Conservation (phyloP, 2,113 vertebrate genomes). For the Elanus axillaris region DNA sequence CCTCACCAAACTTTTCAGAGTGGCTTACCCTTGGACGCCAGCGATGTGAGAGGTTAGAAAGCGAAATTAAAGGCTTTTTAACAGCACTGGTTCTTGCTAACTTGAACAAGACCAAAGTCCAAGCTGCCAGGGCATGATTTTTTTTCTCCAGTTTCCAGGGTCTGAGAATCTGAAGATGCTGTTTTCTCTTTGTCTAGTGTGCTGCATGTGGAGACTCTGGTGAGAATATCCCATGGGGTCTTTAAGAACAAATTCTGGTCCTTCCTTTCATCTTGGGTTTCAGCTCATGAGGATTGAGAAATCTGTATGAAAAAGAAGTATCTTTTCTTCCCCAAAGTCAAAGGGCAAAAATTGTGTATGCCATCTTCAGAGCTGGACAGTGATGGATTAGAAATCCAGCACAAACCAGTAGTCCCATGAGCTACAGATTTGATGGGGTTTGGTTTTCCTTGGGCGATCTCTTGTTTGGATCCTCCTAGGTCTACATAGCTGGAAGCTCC, state of each 20-base stretch:
- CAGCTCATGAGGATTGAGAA: not conserved
- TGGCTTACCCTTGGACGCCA: not conserved
- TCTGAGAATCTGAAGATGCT: not conserved
- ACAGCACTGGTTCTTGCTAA: not conserved
- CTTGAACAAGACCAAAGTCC: not conserved
- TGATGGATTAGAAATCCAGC: not conserved
- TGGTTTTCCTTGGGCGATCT: not conserved
- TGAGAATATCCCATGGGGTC: not conserved
- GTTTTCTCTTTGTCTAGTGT: not conserved
- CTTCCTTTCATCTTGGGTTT: not conserved
- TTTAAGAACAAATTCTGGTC: not conserved
- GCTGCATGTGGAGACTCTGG: not conserved
- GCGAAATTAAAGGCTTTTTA: not conserved
- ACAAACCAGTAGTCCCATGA: not conserved
- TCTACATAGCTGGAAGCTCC: not conserved
- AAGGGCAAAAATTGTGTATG: not conserved
- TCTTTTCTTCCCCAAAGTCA: not conserved
- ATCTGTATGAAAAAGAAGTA: not conserved
- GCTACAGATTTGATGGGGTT: not conserved
- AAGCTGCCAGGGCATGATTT: not conserved
- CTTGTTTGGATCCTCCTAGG: not conserved
- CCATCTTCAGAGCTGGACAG: not conserved
- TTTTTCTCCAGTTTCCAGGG: not conserved
- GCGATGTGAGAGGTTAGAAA: not conserved
- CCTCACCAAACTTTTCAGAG: not conserved